A percentile compares a stretch with the other conserved stretches of the same genome.
These are phyloP conservation scores for Urocolius indicus DNA, from an alignment of 2,113 vertebrate genomes.

Conservation along the genomic window DNA sequence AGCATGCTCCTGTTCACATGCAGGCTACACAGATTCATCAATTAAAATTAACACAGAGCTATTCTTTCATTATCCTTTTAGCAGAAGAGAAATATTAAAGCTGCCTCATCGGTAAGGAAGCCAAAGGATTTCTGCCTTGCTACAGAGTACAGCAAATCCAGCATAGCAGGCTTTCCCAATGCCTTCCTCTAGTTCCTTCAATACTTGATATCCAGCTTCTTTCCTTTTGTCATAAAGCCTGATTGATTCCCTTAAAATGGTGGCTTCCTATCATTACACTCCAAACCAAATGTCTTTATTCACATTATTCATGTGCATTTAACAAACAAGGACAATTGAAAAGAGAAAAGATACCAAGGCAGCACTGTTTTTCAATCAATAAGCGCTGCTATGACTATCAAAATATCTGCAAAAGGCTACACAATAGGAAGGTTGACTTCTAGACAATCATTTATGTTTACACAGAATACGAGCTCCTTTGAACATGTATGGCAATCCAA, in stretches of 20 bases:
- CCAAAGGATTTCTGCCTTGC: conserved; percentile 15
- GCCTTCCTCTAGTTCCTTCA: not conserved
- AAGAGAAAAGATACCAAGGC: not conserved
- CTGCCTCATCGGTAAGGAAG: conserved; percentile 14
- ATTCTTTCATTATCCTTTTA: conserved; percentile 39
- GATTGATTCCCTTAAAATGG: not conserved
- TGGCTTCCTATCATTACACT: not conserved
- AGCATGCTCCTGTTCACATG: conserved; percentile 86
- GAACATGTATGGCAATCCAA: not conserved
- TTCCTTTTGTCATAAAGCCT: not conserved
- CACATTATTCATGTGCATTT: not conserved
- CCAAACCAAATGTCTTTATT: not conserved
- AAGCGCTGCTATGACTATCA: not conserved
- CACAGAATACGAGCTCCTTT: not conserved
- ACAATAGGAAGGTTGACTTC: not conserved
- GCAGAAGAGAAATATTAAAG: conserved; percentile 36
- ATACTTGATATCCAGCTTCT: not conserved
- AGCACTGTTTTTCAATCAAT: not conserved
- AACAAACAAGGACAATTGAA: not conserved
- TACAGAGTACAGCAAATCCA: conserved; percentile 7
- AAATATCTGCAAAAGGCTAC: not conserved
- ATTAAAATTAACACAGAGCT: conserved; percentile 19
- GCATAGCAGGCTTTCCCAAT: not conserved
- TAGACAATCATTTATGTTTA: not conserved
- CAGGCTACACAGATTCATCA: conserved; percentile 37